A percentile compares a stretch with the other conserved stretches of the same genome.
Evolutionary conservation across 2,797 vertebrate species (phyloP).

Genomic region (Gymnothorax javanicus): DNA sequence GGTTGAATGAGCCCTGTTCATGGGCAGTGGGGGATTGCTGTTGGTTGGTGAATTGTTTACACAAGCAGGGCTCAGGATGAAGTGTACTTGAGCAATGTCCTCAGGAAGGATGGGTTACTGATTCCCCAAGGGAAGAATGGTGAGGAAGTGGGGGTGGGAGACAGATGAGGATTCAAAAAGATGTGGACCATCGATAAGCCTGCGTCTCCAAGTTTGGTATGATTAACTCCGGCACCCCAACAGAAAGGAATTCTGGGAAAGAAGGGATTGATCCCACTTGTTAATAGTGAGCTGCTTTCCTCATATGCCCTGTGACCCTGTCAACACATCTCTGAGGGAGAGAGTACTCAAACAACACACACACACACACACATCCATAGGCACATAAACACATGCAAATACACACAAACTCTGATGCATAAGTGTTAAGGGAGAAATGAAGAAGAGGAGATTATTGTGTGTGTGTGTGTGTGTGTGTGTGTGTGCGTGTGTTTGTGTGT

Average conservation of each 20-base stretch:
- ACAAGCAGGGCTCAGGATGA: not conserved
- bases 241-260: constrained; percentile 17
- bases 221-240: constrained; percentile 1
- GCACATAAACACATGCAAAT: not conserved
- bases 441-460: no score
- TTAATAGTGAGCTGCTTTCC: not conserved
- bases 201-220: not conserved
- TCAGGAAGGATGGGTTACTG: not conserved
- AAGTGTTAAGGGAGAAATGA: not conserved
- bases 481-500: no score
- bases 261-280: constrained; percentile 5
- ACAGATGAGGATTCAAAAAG: not conserved
- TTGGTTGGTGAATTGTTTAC: not conserved
- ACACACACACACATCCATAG: not conserved
- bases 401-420: not conserved
- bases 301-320: not conserved
- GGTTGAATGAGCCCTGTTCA: not conserved
- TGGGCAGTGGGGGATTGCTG: not conserved
- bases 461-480: no score
- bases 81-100: not conserved
- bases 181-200: not conserved
- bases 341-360: not conserved
- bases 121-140: not conserved
- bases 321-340: not conserved
- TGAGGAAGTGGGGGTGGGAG: not conserved